These are phyloP conservation scores for Ochotona princeps DNA, from an alignment of 2,113 vertebrate species.

Conservation along the genomic window DNA sequence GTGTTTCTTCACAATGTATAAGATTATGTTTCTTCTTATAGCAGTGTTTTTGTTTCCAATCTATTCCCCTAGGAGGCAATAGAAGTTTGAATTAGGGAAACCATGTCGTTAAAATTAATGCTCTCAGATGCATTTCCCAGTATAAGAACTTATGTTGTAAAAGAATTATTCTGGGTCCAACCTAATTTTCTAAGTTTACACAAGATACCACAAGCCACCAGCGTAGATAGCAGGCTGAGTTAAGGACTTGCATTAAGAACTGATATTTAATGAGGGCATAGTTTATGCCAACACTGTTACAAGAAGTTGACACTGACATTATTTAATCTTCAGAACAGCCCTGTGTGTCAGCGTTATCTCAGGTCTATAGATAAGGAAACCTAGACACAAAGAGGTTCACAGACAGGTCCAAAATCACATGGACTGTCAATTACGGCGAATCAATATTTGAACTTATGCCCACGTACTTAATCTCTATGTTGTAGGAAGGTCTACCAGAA, in stretches of 20 bases:
- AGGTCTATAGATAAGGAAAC: background rate
- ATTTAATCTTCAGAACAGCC: slow-evolving; percentile 5
- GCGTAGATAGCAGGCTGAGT: background rate
- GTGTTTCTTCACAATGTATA: background rate
- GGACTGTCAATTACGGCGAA: background rate
- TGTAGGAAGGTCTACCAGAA: background rate
- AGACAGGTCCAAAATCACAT: background rate
- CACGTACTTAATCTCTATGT: background rate
- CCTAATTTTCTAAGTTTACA: background rate
- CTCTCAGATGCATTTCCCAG: background rate
- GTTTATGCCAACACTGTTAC: background rate
- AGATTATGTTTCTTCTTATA: background rate
- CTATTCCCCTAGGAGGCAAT: background rate
- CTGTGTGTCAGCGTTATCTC: background rate
- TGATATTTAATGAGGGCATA: slow-evolving; percentile 21
- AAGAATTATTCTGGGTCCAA: background rate
- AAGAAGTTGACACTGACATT: slow-evolving; percentile 13
- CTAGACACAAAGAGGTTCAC: background rate
- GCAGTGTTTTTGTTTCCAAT: background rate
- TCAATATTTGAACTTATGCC: background rate
- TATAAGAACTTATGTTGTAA: background rate
- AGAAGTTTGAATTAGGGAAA: background rate
- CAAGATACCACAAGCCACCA: background rate
- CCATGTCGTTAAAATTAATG: background rate
- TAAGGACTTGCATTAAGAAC: background rate